A percentile compares a stretch with the other conserved stretches of the same genome.
Conservation (phyloP, 2,888 invertebrate species). For the Apoderus coryli region DNA sequence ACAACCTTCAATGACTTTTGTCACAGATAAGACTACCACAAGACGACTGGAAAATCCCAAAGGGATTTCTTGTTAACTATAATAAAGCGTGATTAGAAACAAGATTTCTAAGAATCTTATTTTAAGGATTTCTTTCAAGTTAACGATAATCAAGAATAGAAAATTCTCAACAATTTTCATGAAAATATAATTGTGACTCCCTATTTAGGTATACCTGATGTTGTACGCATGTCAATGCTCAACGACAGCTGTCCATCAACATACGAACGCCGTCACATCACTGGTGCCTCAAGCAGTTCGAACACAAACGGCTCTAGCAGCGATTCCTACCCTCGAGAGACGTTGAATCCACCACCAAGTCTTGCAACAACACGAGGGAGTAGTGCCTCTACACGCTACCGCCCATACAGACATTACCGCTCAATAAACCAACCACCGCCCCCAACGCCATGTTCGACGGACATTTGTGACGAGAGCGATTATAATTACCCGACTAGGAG, state of each 20-base stretch:
- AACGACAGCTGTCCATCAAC: conserved; percentile 48
- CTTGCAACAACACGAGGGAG: conserved; percentile 54
- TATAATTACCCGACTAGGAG: conserved; percentile 47
- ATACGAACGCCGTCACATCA: conserved; percentile 51
- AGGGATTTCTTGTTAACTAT: no score
- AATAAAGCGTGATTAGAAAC: conserved; percentile 6
- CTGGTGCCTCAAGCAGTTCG: conserved; percentile 51
- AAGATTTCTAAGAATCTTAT: neutral
- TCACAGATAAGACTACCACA: no score
- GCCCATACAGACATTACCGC: conserved; percentile 33
- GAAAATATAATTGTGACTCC: no score
- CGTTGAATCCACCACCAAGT: conserved; percentile 81
- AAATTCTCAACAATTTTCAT: no score
- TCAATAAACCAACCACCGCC: conserved; percentile 77
- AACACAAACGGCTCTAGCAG: conserved; percentile 36
- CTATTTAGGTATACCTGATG: conserved; percentile 31
- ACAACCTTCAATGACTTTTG: no score
- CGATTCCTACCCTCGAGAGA: conserved; percentile 62
- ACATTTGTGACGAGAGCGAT: conserved; percentile 83
- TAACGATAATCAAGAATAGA: no score
- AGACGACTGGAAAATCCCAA: no score
- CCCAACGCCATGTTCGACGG: conserved; percentile 89
- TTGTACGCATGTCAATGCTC: conserved; percentile 49
- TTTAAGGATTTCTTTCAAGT: no score
- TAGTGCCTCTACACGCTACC: conserved; percentile 44